These are phyloP conservation scores for Dryobotodes eremita DNA, from an alignment of 2,888 invertebrate genomes.

Conservation along the genomic window DNA sequence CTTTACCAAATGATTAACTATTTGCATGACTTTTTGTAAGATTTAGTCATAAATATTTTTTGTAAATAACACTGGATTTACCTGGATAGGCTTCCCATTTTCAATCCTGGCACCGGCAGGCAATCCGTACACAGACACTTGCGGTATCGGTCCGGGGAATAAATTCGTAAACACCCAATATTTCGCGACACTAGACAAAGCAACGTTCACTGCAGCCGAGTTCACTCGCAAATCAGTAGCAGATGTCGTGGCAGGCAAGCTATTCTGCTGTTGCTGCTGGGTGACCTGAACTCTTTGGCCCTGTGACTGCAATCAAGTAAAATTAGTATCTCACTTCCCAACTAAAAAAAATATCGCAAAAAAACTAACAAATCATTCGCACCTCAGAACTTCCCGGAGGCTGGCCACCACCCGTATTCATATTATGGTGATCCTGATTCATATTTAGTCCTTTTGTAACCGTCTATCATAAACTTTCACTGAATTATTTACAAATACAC, in stretches of 20 bases:
- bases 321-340: conserved; percentile 73
- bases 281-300: conserved; percentile 83
- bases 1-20: conserved; percentile 29
- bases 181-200: conserved; percentile 94
- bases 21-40: conserved; percentile 26
- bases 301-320: conserved; percentile 82
- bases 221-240: conserved; percentile 92
- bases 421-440: conserved; percentile 89
- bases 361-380: conserved; percentile 74
- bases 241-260: conserved; percentile 89
- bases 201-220: conserved; percentile 92
- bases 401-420: conserved; percentile 92
- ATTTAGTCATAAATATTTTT: conserved; percentile 18
- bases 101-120: conserved; percentile 91
- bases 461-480: conserved; percentile 73
- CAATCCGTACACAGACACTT: conserved; percentile 93
- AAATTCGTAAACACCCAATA: conserved; percentile 96
- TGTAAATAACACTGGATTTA: conserved; percentile 69
- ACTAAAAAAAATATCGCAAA: conserved; percentile 68
- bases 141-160: conserved; percentile 94
- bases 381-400: conserved; percentile 91
- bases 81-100: conserved; percentile 92
- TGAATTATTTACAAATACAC: conserved; percentile 83
- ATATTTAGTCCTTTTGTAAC: conserved; percentile 81
- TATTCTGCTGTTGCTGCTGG: conserved; percentile 85